These are phyloP conservation scores for Rhinopithecus roxellana DNA, from an alignment of 2,113 vertebrate genomes.

Conservation along the genomic window DNA sequence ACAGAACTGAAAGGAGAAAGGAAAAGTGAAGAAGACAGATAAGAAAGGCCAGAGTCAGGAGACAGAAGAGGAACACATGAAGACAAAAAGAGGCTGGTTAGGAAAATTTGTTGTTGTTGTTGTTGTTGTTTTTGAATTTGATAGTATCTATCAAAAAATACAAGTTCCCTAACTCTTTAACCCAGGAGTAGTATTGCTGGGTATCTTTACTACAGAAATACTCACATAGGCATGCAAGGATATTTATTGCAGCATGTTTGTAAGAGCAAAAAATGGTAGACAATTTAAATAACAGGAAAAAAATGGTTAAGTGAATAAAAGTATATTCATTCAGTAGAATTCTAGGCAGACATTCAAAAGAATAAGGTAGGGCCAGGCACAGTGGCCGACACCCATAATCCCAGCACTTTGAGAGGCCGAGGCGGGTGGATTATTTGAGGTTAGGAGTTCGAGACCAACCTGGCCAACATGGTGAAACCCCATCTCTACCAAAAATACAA, in stretches of 20 bases:
- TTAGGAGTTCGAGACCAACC: no score
- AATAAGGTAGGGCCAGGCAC: background rate
- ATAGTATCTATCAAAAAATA: background rate
- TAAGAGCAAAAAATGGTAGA: background rate
- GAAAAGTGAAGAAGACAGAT: background rate
- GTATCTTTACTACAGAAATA: background rate
- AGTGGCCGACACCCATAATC: no score
- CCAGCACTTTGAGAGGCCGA: no score
- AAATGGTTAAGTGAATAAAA: background rate
- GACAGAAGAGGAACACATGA: background rate
- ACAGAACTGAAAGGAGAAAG: background rate
- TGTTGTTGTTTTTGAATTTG: background rate
- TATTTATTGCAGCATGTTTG: background rate
- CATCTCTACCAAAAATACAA: no score
- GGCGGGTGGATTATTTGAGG: no score
- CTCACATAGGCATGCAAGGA: background rate
- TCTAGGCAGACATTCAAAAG: background rate
- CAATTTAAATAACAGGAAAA: background rate
- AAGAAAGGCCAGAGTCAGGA: background rate
- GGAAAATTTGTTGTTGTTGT: background rate
- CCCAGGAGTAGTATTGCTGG: background rate
- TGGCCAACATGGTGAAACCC: no score
- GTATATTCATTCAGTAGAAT: background rate
- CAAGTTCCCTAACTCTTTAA: background rate
- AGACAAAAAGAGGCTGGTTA: background rate